Evolutionary conservation across 2,113 vertebrate species (phyloP), one percentile per base, ranked within the genome.

Genomic region (Axis porcinus): DNA sequence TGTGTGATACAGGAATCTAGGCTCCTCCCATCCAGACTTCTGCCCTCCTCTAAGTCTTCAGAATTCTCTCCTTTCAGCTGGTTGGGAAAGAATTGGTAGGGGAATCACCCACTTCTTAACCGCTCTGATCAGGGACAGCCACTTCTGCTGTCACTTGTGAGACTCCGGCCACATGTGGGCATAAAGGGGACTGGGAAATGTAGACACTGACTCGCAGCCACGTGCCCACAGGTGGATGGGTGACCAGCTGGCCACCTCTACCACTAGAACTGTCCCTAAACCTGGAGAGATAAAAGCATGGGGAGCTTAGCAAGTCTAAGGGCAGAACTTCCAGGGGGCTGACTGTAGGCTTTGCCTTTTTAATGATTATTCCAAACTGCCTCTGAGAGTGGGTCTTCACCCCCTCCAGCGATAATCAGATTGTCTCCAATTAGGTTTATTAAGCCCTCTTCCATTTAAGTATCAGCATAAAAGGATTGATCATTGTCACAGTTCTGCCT

Each of bases 351-450:
- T 21, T 85, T n/a, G 57, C 64, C 19, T 40, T 93, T 92, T 70
- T 40, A 89, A 74, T 74, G 78, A 43, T 86, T 85, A 55, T 28
- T 43, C 54, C 64, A 76, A 36, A 23, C 33, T 25, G 5, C 43
- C 19, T n/a, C 10, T 23, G n/a, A 76, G n/a, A 43, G 57, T 27
- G 62, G 97, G 98, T 99, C 99, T 99, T 99, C 98, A 99, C 99
- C 10, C 99, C 99, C 99, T 93, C 99, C 99, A 11, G 99, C 99
- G 64, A 99, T 99, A 82, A 99, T 99, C 98, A 99, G 98, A 98
- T 99, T 99, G 98, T 99, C 99, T 91, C 99, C 99, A 33, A 99
- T 99, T 99, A 99, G 99, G 99, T 99, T 99, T 98, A 99, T 99
- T 97, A 99, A 98, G 96, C 99, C 99, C 99, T 99, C 99, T 95